These are phyloP conservation scores for Aspidoscelis tigris DNA, from an alignment of 2,113 vertebrate species.

Conservation along the genomic window DNA sequence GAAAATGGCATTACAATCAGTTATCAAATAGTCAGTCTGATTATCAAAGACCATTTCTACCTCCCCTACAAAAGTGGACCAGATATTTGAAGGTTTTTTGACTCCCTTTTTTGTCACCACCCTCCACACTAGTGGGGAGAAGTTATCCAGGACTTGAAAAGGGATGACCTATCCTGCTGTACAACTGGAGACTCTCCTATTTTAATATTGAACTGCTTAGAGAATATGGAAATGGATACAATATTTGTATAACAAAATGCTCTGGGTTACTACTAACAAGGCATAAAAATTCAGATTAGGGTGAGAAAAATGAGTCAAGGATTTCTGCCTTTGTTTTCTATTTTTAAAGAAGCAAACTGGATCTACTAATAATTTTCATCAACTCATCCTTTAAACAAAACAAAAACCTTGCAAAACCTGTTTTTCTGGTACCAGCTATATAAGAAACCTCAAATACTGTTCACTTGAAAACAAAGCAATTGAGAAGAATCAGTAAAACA, in stretches of 20 bases:
- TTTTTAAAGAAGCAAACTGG: neutral
- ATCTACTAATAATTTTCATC: neutral
- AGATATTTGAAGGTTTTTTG: no score
- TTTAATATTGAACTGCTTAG: neutral
- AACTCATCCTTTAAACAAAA: neutral
- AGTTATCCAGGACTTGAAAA: no score
- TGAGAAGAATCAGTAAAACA: slow-evolving; percentile 11
- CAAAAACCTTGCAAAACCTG: neutral
- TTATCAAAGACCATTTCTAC: no score
- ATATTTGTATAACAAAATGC: neutral
- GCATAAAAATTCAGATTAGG: neutral
- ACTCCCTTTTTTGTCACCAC: no score
- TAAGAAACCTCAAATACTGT: neutral
- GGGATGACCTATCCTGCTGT: no score
- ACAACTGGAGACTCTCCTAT: no score
- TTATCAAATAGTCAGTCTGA: no score
- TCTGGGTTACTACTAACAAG: neutral
- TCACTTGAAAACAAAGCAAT: neutral
- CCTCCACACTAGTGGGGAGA: no score
- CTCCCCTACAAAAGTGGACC: no score
- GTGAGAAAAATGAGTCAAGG: neutral
- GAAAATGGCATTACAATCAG: no score
- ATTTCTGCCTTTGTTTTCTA: no score
- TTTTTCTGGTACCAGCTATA: neutral
- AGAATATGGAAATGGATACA: neutral